phyloP scores from a whole-genome alignment of 2,888 invertebrate species.

The Dynastes grantii region DNA sequence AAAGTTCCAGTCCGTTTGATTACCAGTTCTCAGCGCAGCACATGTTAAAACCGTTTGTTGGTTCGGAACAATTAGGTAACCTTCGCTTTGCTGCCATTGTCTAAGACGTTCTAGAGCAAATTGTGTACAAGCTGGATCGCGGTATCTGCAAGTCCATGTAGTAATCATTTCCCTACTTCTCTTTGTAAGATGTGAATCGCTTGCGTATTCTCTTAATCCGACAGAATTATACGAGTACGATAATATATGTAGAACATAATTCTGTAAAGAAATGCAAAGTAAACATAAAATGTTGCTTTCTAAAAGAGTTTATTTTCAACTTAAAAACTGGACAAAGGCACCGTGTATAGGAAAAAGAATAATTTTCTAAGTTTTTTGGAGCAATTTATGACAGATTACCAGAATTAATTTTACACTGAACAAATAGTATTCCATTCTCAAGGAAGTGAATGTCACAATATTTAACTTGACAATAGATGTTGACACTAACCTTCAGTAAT shows the following conservation, averaged over 20 bases:
- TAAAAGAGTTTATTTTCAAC: no score
- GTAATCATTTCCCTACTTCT: constrained; percentile 76
- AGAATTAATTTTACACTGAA: background rate
- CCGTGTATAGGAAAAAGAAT: background rate
- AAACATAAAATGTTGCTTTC: no score
- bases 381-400: no score
- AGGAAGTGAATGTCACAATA: background rate
- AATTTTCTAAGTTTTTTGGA: background rate
- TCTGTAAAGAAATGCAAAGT: constrained; percentile 31
- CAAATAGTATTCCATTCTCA: background rate
- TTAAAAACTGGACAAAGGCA: no score
- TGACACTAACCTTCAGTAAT: background rate
- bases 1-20: constrained; percentile 75
- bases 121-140: constrained; percentile 73
- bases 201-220: constrained; percentile 48
- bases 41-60: constrained; percentile 82
- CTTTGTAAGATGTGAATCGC: constrained; percentile 70
- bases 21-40: constrained; percentile 78
- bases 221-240: constrained; percentile 33
- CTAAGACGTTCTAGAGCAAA: constrained; percentile 69
- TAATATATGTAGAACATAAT: constrained; percentile 34
- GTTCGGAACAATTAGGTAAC: constrained; percentile 73
- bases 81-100: constrained; percentile 63
- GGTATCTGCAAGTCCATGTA: constrained; percentile 77
- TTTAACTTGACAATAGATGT: background rate